A percentile compares a stretch with the other conserved stretches of the same genome.
phyloP scores from a whole-genome alignment of 2,888 invertebrate species.

The Mylabris sibirica region DNA sequence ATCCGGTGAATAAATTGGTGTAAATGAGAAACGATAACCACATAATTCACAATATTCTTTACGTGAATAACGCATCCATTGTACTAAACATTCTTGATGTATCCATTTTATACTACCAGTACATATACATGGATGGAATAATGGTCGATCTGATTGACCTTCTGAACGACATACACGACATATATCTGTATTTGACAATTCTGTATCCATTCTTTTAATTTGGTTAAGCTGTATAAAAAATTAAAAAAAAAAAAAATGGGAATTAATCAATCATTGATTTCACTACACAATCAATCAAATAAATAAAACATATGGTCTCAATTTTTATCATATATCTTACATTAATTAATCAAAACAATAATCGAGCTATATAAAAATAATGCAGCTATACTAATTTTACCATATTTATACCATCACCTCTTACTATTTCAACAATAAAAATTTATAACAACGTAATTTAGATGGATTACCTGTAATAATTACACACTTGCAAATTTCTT shows the following conservation, averaged over 20 bases:
- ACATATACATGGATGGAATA: constrained; percentile 98
- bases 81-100: constrained; percentile 97
- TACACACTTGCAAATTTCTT: neutral
- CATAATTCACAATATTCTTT: constrained; percentile 99
- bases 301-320: neutral
- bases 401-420: neutral
- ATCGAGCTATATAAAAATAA: too few relatives aligned
- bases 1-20: constrained; percentile 99
- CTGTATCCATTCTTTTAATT: constrained; percentile 56
- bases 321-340: too few relatives aligned
- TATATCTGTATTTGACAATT: constrained; percentile 77
- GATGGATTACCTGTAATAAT: neutral
- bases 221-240: neutral
- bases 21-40: constrained; percentile 96
- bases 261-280: neutral
- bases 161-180: constrained; percentile 98
- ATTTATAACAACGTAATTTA: neutral
- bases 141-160: constrained; percentile 86
- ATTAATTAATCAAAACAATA: too few relatives aligned
- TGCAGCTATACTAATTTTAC: neutral
- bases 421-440: neutral
- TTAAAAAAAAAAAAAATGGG: constrained; percentile 14
- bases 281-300: neutral
- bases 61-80: constrained; percentile 98
- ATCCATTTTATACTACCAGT: constrained; percentile 99